Base-by-base conservation (phyloP, 2,113 vertebrate genomes). In the Tragulus kanchil region DNA sequence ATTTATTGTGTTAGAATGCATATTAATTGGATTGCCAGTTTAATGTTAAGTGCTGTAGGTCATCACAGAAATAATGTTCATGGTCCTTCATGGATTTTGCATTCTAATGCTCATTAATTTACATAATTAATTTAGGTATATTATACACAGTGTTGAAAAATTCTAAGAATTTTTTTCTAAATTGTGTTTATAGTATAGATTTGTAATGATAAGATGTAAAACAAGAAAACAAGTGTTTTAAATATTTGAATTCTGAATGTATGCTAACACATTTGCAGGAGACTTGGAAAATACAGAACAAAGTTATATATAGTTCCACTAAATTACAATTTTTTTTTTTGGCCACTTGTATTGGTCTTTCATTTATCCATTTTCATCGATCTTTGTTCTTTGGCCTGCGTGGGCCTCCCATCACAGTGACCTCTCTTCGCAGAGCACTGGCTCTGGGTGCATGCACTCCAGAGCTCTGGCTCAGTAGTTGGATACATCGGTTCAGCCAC, bases 41-140 rank as follows among this genome's bases (percentile, higher is more conserved):
- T 92, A 86, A 69, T 91, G 25, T 96, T 92, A 71, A 88, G 25
- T 92, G 67, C 31, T 89, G 0, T 85, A 58, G 83, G 10, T 96
- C 89, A 87, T 12, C 58, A 79, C 21, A 89, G 42, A 93, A 91
- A 84, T 50, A 92, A 67, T 42, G 36, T 92, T 85, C 28, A 11
- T 91, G 25, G 26, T 48, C 36, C 31, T 85, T 96, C 26, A 58
- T 62, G 82, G 67, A 91, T 84, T 25, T 79, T 79, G 12, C 2
- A 62, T 28, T 92, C 25, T 90, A 87, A 8, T 92, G 52, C 64
- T 61, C 50, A 56, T 21, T 79, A 79, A 56, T 56, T n/a, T 88
- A 84, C 3, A 42, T 75, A 21, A 58, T 92, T 96, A 79, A 91
- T 75, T 95, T 97, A 90, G 96, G 69, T 67, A 88, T 97, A 67